Percentiles rank a stretch among this genome's conserved stretches.
Evolutionary conservation across 92 coral and sea anemone species (phyloP).

Genomic region (Isaurus tuberculatus): DNA sequence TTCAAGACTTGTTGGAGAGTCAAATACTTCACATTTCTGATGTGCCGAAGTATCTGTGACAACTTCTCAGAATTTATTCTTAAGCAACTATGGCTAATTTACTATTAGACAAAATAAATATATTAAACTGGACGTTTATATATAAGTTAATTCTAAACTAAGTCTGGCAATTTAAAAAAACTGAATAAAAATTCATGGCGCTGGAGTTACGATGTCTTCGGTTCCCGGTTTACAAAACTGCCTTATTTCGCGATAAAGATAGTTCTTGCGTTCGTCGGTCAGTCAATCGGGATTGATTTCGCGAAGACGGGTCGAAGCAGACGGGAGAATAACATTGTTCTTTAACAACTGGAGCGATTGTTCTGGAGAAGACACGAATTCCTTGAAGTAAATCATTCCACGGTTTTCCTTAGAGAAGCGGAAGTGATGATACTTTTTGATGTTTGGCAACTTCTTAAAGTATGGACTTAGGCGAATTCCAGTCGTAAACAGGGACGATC

Average conservation of each 20-base stretch:
- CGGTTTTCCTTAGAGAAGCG: background rate
- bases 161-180: background rate
- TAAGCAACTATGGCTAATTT: background rate
- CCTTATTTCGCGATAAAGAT: slow-evolving; percentile 31
- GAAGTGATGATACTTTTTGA: slow-evolving; percentile 2
- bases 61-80: background rate
- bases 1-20: too few species aligned
- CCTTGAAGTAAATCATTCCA: background rate
- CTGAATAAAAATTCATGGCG: background rate
- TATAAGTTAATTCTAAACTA: background rate
- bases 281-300: slow-evolving; percentile 26
- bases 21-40: too few species aligned
- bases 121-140: background rate
- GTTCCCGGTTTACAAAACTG: slow-evolving; percentile 26
- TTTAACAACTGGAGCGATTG: slow-evolving; percentile 27
- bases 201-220: slow-evolving; percentile 2
- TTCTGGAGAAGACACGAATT: slow-evolving; percentile 2
- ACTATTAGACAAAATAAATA: background rate
- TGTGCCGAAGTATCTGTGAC: too few species aligned
- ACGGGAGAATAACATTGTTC: slow-evolving; percentile 28
- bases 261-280: slow-evolving; percentile 36
- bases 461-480: background rate
- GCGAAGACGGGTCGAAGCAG: slow-evolving; percentile 35
- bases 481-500: background rate
- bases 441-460: slow-evolving; percentile 13